Evolutionary conservation across 1,140 invertebrate genomes (phyloP).

Genomic region (Orius laevigatus): DNA sequence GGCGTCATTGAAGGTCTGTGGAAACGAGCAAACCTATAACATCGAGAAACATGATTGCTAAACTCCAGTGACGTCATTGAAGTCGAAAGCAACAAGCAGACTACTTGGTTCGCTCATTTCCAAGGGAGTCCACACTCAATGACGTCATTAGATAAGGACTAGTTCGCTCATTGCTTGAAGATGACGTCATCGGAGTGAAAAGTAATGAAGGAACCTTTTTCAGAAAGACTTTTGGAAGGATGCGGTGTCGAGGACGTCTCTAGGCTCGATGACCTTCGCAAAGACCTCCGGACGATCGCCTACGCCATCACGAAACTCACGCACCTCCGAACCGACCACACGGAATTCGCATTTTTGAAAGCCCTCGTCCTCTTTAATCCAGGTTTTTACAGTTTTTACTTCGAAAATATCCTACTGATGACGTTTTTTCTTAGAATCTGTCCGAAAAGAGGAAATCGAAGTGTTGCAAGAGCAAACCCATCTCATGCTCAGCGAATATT

Average conservation of each 20-base stretch:
- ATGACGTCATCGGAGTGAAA: too few relatives aligned
- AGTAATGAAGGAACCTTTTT: background rate
- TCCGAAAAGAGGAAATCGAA: constrained; percentile 43
- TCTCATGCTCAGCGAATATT: constrained; percentile 51
- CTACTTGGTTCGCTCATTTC: too few relatives aligned
- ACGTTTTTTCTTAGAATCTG: constrained; percentile 36
- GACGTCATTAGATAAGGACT: too few relatives aligned
- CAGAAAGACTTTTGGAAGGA: background rate
- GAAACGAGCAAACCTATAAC: too few relatives aligned
- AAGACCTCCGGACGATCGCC: background rate
- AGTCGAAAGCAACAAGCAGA: too few relatives aligned
- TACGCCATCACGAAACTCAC: constrained; percentile 47
- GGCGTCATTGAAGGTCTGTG: too few relatives aligned
- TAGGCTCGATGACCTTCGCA: background rate
- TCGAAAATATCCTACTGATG: background rate
- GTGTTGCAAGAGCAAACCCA: constrained; percentile 62
- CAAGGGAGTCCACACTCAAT: too few relatives aligned
- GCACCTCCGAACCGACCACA: constrained; percentile 52
- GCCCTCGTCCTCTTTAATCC: constrained; percentile 64
- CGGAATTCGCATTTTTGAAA: constrained; percentile 71
- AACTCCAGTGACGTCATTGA: too few relatives aligned
- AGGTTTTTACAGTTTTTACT: constrained; percentile 32
- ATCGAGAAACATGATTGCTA: too few relatives aligned
- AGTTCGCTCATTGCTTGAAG: too few relatives aligned
- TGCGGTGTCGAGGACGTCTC: background rate